Base-by-base conservation (phyloP, 2,797 vertebrate species). In the Columba guinea region DNA sequence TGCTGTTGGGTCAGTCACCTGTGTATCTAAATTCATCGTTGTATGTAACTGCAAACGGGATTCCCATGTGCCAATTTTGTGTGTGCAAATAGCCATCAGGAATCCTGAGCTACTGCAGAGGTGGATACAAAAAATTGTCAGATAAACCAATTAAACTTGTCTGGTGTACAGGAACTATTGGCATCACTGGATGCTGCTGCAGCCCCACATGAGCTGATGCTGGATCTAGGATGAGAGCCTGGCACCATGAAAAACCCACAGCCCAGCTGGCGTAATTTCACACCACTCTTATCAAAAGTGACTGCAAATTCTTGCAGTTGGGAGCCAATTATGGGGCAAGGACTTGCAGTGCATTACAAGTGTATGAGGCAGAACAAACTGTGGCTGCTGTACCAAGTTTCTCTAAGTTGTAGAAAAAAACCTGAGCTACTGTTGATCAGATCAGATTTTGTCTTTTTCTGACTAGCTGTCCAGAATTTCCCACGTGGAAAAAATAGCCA, bases 401-500 rank as follows among this genome's bases (percentile, higher is more conserved):
- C 74, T 83, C 23, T 51, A 76, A 90, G 60, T 78, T 89, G 49
- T 28, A 71, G 68, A 10, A 46, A 81, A 81, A 92, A 87, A 74
- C 17, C 59, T 71, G 44, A 69, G 70, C 83, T 83, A 65, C 34
- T 92, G 35, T 55, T 91, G 51, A 71, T 95, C 75, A 82, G 78
- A 83, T 5, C 0, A 5, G 73, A 95, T 44, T 96, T 95, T 94
- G 48, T 65, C 67, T 71, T 94, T 93, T 87, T 70, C 88, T 96
- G 49, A 87, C 82, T 74, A 85, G 68, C 59, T 96, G 84, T 92
- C 63, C 78, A 95, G 73, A 94, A 92, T 96, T 92, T 91, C 84
- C 67, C 4, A 35, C 95, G 76, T 84, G 82, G 79, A 93, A 52
- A 84, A 79, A 94, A 93, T 78, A 93, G 67, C 41, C 26, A 75